Conservation (phyloP, 2,797 vertebrate genomes). For the Hephaestus fuliginosus region DNA sequence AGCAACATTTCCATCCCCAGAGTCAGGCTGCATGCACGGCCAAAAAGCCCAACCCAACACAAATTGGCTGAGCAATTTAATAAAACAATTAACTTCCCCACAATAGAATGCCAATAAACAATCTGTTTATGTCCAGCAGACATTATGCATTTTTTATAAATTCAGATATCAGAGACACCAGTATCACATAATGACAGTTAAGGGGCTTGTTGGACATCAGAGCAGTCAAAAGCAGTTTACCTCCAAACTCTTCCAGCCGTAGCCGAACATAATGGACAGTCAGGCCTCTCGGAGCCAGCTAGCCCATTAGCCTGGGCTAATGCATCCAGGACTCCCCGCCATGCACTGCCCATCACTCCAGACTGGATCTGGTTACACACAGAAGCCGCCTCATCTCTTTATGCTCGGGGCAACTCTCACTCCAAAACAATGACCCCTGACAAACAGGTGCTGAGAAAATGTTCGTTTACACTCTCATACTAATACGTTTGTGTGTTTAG, state of each 20-base stretch:
- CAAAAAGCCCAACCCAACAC: not conserved
- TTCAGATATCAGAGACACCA: not conserved
- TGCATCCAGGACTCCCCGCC: constrained; percentile 67
- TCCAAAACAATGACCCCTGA: constrained; percentile 59
- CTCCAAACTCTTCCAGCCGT: constrained; percentile 52
- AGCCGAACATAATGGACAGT: constrained; percentile 78
- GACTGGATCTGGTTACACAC: constrained; percentile 77
- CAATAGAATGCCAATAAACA: not conserved
- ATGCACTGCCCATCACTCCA: constrained; percentile 73
- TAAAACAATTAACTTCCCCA: not conserved
- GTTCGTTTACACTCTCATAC: constrained; percentile 17
- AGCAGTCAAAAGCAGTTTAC: constrained; percentile 57
- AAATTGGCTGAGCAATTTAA: not conserved
- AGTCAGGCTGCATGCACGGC: not conserved
- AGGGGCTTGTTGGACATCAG: constrained; percentile 36
- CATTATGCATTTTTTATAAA: not conserved
- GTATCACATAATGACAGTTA: constrained; percentile 20
- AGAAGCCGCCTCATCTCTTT: constrained; percentile 60
- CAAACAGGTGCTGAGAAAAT: constrained; percentile 30
- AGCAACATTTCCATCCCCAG: not conserved
- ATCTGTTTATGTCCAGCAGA: constrained; percentile 11
- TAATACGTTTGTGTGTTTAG: constrained; percentile 4
- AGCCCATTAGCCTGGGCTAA: constrained; percentile 80
- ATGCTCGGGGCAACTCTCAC: constrained; percentile 33
- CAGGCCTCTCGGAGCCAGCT: constrained; percentile 76